Base-by-base conservation (phyloP, 1,140 invertebrate genomes). In the Pogonus chalceus region DNA sequence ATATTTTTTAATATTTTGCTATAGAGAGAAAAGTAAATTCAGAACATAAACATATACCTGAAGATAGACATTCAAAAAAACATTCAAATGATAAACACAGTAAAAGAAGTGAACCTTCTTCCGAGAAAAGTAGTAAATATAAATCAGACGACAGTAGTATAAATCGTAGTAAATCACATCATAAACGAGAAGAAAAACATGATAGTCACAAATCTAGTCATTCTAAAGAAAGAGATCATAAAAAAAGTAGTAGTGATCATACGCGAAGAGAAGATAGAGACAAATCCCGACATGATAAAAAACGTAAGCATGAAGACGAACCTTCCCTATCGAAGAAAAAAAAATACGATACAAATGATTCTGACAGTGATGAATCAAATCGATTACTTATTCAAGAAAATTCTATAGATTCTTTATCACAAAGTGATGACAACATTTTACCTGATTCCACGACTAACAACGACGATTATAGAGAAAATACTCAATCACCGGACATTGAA, bases 191-290 rank as follows among this genome's bases (percentile, higher is more conserved):
- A 47, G 37, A 23, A 23, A 35, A 16, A 18, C 56, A n/a, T 43
- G 37, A 39, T 46, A 52, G 26, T 55, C 53, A 26, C 49, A 51
- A 18, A 59, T 39, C 22, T 60, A 58, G 53, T 35, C 58, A 61
- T 31, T 71, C 72, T 43, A 69, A 64, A 63, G 70, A 65, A 37
- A 69, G 59, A 52, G 65, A 69, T 46, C 59, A 63, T 23, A 66
- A 69, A 56, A 62, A 64, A 48, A 67, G 64, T 54, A 60, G 53
- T 49, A 64, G 66, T 48, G 58, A 65, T 55, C 4, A 31, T 7
- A 31, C 26, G 4, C 37, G 37, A 18, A 43, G 37, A 43, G 37
- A 16, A 43, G 18, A 3, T 16, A 43, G 37, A 31, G 14, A 43
- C 7, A 43, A 43, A 43, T 43, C 37, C 3, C 9, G 18, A 18